A percentile compares a stretch with the other conserved stretches of the same genome.
These are phyloP conservation scores for Madoqua kirkii DNA, from an alignment of 2,113 vertebrate genomes.

Conservation along the genomic window DNA sequence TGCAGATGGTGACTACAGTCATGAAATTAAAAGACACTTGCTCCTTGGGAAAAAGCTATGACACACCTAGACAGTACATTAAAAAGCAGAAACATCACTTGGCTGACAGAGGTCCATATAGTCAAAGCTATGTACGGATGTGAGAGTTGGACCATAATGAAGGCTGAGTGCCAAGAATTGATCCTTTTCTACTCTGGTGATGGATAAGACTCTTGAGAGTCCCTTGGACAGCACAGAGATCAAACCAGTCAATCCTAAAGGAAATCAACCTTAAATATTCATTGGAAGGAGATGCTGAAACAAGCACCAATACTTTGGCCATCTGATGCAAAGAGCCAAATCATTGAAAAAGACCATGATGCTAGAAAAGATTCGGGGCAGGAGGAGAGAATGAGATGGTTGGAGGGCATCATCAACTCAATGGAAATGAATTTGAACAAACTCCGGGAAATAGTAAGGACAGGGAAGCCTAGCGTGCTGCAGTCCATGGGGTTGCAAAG, in stretches of 20 bases:
- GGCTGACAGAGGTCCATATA: neutral
- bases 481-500: neutral
- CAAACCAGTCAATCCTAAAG: neutral
- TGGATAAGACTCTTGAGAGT: neutral
- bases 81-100: neutral
- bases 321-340: neutral
- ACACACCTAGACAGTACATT: neutral
- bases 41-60: neutral
- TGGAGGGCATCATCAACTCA: neutral
- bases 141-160: neutral
- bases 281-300: neutral
- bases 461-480: neutral
- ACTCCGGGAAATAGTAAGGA: rapidly evolving
- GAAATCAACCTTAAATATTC: neutral
- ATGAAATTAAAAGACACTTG: neutral
- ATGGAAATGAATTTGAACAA: neutral
- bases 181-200: neutral
- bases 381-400: neutral
- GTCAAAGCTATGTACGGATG: neutral
- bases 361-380: neutral
- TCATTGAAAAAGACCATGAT: neutral
- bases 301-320: neutral
- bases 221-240: neutral
- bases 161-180: neutral
- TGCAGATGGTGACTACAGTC: neutral